Percentiles rank a stretch among this genome's conserved stretches.
Conservation (phyloP, 2,797 vertebrate genomes). For the Xiphorhynchus erythropygius region DNA sequence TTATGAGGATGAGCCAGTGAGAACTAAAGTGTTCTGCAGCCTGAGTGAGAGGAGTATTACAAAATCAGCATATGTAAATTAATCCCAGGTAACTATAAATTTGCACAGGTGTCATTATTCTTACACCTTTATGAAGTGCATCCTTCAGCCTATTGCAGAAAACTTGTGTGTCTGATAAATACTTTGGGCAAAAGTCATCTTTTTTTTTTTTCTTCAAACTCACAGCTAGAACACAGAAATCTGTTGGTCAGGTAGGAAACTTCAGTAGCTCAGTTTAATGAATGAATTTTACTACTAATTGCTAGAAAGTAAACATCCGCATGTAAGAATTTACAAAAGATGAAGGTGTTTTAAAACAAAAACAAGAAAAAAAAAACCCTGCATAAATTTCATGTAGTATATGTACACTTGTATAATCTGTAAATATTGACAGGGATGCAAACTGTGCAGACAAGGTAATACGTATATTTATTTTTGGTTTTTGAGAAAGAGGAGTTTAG, state of each 20-base stretch:
- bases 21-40: background rate
- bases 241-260: background rate
- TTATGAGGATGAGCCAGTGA: background rate
- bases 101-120: background rate
- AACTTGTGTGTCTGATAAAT: background rate
- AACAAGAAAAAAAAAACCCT: accelerated
- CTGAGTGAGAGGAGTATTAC: background rate
- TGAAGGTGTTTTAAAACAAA: background rate
- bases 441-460: background rate
- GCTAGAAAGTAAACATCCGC: background rate
- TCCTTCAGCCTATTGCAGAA: background rate
- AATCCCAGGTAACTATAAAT: background rate
- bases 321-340: background rate
- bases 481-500: background rate
- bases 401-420: background rate
- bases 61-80: background rate
- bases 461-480: accelerated
- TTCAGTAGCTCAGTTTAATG: background rate
- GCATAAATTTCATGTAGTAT: background rate
- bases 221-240: background rate
- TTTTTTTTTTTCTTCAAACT: background rate
- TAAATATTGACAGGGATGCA: background rate
- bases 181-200: background rate
- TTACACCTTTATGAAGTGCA: background rate
- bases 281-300: background rate